Conservation (phyloP, 2,888 invertebrate genomes). For the Acanthococcus lagerstroemiae region DNA sequence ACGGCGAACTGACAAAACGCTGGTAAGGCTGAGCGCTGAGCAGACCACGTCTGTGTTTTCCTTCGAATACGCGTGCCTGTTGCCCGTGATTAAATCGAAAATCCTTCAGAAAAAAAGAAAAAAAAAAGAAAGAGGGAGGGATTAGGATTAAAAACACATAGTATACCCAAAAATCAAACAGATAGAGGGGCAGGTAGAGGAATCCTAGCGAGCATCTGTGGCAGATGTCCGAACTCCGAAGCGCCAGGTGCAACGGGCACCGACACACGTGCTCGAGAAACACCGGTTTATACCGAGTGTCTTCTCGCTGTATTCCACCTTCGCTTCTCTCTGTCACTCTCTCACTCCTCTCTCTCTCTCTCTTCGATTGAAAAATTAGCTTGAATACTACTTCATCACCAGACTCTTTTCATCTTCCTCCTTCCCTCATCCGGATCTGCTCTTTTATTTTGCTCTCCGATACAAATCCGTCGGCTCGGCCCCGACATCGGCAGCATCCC, state of each 20-base stretch:
- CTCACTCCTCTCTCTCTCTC: not conserved
- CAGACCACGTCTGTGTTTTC: not conserved
- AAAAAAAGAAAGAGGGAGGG: conserved; percentile 4
- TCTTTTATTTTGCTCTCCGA: not conserved
- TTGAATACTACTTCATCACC: not conserved
- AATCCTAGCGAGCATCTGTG: conserved; percentile 9
- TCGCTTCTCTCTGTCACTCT: not conserved
- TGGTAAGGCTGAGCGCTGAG: not conserved
- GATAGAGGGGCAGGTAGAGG: conserved; percentile 1
- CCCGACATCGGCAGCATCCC: not conserved
- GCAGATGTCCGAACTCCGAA: conserved; percentile 25
- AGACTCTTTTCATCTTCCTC: not conserved
- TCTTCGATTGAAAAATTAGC: not conserved
- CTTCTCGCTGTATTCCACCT: not conserved
- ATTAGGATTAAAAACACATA: conserved; percentile 24
- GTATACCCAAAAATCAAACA: not conserved
- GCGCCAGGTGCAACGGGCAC: conserved; percentile 25
- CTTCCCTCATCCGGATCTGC: not conserved
- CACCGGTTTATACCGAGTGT: conserved; percentile 26
- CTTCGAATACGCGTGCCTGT: not conserved
- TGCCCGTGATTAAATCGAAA: not conserved
- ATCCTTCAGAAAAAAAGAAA: not conserved
- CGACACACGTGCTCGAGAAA: conserved; percentile 26
- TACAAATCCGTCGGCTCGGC: not conserved
- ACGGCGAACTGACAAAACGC: not conserved